Base-by-base conservation (phyloP, 2,113 vertebrate species). In the Sinocyclocheilus maitianheensis region DNA sequence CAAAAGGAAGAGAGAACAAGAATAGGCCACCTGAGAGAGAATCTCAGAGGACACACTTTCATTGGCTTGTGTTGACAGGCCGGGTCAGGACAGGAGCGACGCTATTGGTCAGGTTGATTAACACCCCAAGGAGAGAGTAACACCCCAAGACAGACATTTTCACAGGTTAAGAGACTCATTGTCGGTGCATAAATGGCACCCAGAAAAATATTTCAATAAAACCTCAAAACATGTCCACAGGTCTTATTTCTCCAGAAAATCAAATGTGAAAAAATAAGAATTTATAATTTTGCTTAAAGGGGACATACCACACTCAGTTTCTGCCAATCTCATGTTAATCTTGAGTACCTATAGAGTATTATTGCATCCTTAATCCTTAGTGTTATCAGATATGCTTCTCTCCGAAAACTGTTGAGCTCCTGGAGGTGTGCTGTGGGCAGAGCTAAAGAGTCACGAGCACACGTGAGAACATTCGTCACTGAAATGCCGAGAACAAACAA, bases 1-100 rank as follows among this genome's bases (percentile, higher is more conserved):
- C 65, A 69, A 48, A 78, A 65, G 74, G 26, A 69, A 77, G 24
- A 12, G 51, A 83, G 62, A 77, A 40, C 30, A 53, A 75, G 37
- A 13, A 72, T 53, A 79, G 63, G 40, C 51, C 37, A 20, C 26
- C 37, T 22, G 60, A 62, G 37, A 82, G 34, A 72, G 63, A 55
- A 11, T 58, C 34, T 55, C 72, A 77, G 26, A 82, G 43, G 46
- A 74, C 22, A 37, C 6, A 8, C 7, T 83, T 20, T 53, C 37
- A 37, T 77, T 72, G 34, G 62, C 48, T 80, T 10, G 24, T 62
- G 16, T 46, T 82, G 51, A 77, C 53, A 43, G 78, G 3, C 18
- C 18, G 26, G 37, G 60, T 58, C 63, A 46, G 72, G 34, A 71
- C 58, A 67, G 14, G n/a, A 81, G 22, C 1, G 24, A 30, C 2